phyloP scores from a whole-genome alignment of 2,113 vertebrate species.

The Steatornis caripensis region DNA sequence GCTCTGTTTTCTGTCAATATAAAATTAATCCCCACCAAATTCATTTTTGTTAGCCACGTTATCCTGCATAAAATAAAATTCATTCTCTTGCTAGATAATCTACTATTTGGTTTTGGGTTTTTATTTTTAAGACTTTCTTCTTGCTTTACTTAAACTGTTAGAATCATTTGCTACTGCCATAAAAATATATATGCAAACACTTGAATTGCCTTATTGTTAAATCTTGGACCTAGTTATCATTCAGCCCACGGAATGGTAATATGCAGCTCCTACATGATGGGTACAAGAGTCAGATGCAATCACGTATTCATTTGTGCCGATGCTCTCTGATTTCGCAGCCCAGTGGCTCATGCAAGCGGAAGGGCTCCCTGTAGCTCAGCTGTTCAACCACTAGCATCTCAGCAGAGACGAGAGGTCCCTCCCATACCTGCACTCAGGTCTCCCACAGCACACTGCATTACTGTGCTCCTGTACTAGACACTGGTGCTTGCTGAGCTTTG shows the following conservation, averaged over 20 bases:
- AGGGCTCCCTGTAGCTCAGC: not conserved
- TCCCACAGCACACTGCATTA: not conserved
- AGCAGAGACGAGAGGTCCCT: not conserved
- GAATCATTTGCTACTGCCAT: not conserved
- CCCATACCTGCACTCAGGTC: not conserved
- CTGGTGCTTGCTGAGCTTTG: not conserved
- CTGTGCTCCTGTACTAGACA: not conserved
- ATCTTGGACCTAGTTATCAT: not conserved
- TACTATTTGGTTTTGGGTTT: not conserved
- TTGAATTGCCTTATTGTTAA: not conserved
- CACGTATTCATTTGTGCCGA: not conserved
- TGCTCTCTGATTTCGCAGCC: not conserved
- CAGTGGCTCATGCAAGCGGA: not conserved
- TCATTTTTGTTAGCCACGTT: not conserved
- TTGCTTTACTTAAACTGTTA: not conserved
- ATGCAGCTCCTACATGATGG: rapidly evolving
- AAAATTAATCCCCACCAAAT: not conserved
- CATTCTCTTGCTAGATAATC: not conserved
- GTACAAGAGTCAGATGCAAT: not conserved
- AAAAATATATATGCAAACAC: not conserved
- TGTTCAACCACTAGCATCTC: not conserved
- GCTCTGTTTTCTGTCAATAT: not conserved
- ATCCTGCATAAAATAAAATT: not conserved
- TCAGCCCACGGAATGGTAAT: not conserved
- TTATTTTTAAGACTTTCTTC: not conserved